phyloP scores from a whole-genome alignment of 2,888 invertebrate species.

The Barypeithes pellucidus region DNA sequence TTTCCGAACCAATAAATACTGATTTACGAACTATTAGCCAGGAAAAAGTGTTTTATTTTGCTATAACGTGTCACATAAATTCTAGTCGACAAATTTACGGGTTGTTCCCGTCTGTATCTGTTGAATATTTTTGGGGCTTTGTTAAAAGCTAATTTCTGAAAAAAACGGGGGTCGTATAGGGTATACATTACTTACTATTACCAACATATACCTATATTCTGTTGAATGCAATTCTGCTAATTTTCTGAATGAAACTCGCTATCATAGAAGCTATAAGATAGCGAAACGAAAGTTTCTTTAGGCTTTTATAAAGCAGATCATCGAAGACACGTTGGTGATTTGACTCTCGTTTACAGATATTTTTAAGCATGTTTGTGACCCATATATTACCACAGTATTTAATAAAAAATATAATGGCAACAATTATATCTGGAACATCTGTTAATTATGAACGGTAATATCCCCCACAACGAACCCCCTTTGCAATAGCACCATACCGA shows the following conservation, averaged over 20 bases:
- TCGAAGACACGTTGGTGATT: too few relatives aligned
- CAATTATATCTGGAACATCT: conserved; percentile 32
- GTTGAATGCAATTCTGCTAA: too few relatives aligned
- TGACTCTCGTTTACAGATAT: too few relatives aligned
- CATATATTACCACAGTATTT: neutral
- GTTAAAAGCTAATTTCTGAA: too few relatives aligned
- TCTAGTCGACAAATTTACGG: conserved; percentile 54
- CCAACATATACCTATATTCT: too few relatives aligned
- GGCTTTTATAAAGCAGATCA: too few relatives aligned
- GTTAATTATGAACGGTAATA: conserved; percentile 42
- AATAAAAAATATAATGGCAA: neutral
- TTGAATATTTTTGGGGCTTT: conserved; percentile 1
- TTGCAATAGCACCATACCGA: conserved; percentile 34
- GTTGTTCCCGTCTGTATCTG: conserved; percentile 34
- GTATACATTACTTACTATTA: neutral
- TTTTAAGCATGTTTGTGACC: too few relatives aligned
- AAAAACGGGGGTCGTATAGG: too few relatives aligned
- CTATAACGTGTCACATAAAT: conserved; percentile 68
- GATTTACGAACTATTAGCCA: conserved; percentile 68
- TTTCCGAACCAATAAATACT: conserved; percentile 68
- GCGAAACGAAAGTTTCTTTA: too few relatives aligned
- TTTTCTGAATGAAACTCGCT: too few relatives aligned
- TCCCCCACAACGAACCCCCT: conserved; percentile 40
- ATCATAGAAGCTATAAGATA: too few relatives aligned
- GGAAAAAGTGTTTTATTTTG: conserved; percentile 67